Evolutionary conservation across 2,888 invertebrate genomes (phyloP).

Genomic region (Escarpia spicata): DNA sequence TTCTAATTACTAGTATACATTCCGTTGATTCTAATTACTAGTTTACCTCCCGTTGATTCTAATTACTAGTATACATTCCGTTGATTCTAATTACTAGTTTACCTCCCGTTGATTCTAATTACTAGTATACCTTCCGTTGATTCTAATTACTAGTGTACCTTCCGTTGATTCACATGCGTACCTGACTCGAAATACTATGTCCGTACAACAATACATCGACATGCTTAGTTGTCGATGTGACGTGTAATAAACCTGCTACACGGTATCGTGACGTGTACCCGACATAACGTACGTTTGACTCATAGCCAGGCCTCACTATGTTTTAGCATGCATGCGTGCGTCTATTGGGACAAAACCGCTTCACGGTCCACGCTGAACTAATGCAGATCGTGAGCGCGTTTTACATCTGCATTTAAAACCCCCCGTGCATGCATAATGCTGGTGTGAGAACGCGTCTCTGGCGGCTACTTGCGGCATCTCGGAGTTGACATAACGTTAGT

Average conservation of each 20-base stretch:
- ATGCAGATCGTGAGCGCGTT: background rate
- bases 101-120: background rate
- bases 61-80: background rate
- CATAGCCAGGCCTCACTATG: background rate
- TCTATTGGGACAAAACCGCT: background rate
- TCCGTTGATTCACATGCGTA: too few relatives aligned
- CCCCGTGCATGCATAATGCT: background rate
- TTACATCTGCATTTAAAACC: background rate
- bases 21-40: background rate
- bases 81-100: background rate
- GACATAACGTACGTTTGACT: background rate
- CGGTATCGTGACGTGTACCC: background rate
- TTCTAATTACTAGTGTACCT: too few relatives aligned
- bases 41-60: background rate
- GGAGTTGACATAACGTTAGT: background rate
- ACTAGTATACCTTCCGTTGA: background rate
- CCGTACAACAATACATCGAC: background rate
- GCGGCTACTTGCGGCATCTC: background rate
- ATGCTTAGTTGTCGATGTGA: background rate
- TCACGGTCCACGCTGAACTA: background rate
- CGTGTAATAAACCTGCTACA: background rate
- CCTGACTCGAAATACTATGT: background rate
- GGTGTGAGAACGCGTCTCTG: background rate
- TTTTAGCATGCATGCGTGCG: background rate
- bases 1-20: background rate